Evolutionary conservation across 30 jellyfish, hydroid and myxozoan species (phyloP), one percentile per base, ranked within the genome.

Genomic region (Phacellophora camtschatica): DNA sequence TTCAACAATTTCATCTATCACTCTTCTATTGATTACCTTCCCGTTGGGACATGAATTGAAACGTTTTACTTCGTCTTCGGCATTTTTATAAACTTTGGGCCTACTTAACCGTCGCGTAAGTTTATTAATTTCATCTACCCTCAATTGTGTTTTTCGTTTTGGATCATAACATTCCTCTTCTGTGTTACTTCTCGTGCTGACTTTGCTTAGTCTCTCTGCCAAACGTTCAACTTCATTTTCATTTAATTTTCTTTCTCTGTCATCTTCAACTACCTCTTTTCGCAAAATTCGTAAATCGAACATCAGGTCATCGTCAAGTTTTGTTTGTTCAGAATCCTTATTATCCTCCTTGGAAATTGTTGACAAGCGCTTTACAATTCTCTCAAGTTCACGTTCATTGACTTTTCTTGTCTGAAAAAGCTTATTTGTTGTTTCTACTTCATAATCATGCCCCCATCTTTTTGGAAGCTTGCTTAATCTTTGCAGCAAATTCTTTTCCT

Each of bases 391-490:
- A 18, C 23, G 39, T 35, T 28, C 18, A 43, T 77, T 80, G 28
- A 56, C 78, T 25, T 48, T 66, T 41, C 28, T 80, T 35, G 84
- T 56, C 4, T 22, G 62, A 29, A 48, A 80, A 59, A 30, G 13
- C n/a, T 58, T 3, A 10, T 27, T 18, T 53, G 41, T 55, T 20
- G 56, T 36, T 4, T 80, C 91, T n/a, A 48, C 77, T 25, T 65
- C 68, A 31, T 80, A 80, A 25, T 29, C 53, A 16, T 80, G 84
- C 25, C 22, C 30, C 91, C 91, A 80, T 65, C 91, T 48, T 20
- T 80, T 77, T 3, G 91, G 91, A 7, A 53, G 76, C 57, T 53
- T 46, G 70, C 84, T 43, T 53, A 80, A 61, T 49, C 91, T 48
- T 24, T 33, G 69, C 4, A 63, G 84, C 32, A 80, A 59, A 24